phyloP scores from a whole-genome alignment of 2,888 invertebrate genomes.

The Pimpla rufipes region DNA sequence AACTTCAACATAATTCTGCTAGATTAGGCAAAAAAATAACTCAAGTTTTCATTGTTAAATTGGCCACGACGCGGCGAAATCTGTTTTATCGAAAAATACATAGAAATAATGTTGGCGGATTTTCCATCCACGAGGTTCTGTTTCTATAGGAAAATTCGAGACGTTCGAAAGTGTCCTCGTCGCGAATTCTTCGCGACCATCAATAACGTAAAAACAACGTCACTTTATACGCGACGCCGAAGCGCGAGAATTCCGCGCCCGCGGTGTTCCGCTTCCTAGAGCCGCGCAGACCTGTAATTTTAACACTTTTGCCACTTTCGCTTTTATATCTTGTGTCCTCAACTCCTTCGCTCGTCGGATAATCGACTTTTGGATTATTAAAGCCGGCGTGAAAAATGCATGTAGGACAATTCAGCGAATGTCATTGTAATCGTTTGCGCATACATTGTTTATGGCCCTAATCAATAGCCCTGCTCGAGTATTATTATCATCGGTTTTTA shows the following conservation, averaged over 20 bases:
- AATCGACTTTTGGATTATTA: constrained; percentile 29
- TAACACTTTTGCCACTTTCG: constrained; percentile 61
- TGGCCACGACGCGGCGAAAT: constrained; percentile 26
- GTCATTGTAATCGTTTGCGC: constrained; percentile 11
- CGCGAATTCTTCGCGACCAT: not conserved
- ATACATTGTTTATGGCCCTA: constrained; percentile 22
- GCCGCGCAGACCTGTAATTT: constrained; percentile 50
- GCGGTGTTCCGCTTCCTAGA: constrained; percentile 57
- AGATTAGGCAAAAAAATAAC: constrained; percentile 40
- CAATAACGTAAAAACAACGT: not conserved
- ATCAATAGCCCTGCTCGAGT: constrained; percentile 47
- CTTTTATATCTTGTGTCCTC: constrained; percentile 31
- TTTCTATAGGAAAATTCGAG: too few relatives aligned
- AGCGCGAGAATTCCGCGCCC: constrained; percentile 23
- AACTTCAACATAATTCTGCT: too few relatives aligned
- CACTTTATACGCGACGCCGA: constrained; percentile 9
- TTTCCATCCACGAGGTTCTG: too few relatives aligned
- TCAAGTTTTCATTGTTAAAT: constrained; percentile 43
- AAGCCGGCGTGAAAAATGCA: constrained; percentile 25
- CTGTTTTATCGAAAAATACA: too few relatives aligned
- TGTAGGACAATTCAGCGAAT: constrained; percentile 47
- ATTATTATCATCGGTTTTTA: constrained; percentile 36
- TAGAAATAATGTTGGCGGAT: not conserved
- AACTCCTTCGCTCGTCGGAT: constrained; percentile 32
- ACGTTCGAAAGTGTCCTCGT: too few relatives aligned